Evolutionary conservation across 2,797 vertebrate species (phyloP).

Genomic region (Meriones psammophilus): DNA sequence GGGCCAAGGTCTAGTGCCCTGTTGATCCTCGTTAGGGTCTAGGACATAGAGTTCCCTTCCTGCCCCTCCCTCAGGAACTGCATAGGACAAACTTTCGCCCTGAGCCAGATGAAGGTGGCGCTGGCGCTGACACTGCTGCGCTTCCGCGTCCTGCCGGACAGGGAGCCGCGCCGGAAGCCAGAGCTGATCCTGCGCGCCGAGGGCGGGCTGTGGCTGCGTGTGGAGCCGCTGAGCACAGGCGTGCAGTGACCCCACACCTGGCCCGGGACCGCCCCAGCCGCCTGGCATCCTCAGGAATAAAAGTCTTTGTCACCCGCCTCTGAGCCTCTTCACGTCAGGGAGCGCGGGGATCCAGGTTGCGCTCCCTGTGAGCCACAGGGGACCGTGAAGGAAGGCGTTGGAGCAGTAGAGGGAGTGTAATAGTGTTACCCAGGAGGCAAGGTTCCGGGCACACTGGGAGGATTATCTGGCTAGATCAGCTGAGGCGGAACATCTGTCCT

Average conservation of each 20-base stretch:
- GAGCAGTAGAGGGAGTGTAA: background rate
- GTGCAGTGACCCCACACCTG: background rate
- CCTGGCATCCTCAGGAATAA: background rate
- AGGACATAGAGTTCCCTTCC: background rate
- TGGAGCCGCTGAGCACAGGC: background rate
- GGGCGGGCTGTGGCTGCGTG: constrained; percentile 19
- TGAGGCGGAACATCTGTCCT: no score
- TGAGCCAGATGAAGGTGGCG: constrained; percentile 32
- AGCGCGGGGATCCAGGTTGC: background rate
- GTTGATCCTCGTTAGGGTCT: background rate
- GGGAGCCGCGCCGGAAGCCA: background rate
- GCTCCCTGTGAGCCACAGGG: background rate
- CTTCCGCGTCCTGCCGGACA: background rate
- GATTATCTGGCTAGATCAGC: background rate
- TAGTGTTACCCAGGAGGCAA: background rate
- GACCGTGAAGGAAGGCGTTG: background rate
- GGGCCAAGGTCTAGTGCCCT: background rate
- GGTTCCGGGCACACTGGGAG: background rate
- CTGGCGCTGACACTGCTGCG: constrained; percentile 38
- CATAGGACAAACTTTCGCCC: constrained; percentile 9
- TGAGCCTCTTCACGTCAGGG: background rate
- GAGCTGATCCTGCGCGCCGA: constrained; percentile 23
- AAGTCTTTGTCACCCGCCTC: background rate
- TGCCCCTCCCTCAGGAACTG: constrained; percentile 8
- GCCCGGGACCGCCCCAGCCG: background rate